Percentiles rank a stretch among this genome's conserved stretches.
phyloP scores from a whole-genome alignment of 2,113 vertebrate genomes.

The Dendropsophus ebraccatus region DNA sequence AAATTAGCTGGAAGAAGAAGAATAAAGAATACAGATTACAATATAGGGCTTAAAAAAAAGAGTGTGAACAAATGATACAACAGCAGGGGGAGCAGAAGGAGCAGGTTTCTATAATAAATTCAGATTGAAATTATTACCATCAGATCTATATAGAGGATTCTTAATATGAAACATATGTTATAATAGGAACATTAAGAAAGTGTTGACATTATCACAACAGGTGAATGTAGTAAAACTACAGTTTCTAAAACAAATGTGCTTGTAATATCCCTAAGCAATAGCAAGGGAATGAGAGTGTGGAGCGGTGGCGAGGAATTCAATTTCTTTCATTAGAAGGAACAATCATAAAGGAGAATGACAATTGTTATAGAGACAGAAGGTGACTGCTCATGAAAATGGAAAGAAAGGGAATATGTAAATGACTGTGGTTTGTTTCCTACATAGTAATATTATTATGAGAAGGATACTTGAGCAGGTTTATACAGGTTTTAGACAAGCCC shows the following conservation, averaged over 20 bases:
- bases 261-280: background rate
- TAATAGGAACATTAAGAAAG: background rate
- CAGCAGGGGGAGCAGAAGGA: constrained; percentile 23
- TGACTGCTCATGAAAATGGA: too few relatives aligned
- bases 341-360: background rate
- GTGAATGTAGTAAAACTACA: background rate
- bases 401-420: too few relatives aligned
- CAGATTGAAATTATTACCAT: background rate
- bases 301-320: background rate
- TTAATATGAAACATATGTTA: background rate
- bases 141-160: background rate
- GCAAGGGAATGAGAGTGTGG: background rate
- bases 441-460: too few relatives aligned
- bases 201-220: background rate
- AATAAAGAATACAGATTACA: too few relatives aligned
- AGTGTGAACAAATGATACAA: background rate
- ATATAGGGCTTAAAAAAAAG: too few relatives aligned
- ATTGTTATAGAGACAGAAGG: background rate
- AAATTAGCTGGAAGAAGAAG: too few relatives aligned
- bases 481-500: too few relatives aligned
- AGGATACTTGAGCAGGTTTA: too few relatives aligned
- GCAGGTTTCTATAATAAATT: background rate
- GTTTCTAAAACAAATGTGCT: background rate
- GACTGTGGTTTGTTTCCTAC: too few relatives aligned
- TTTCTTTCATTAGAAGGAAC: background rate